Evolutionary conservation across 2,113 vertebrate species (phyloP).

Genomic region (Catharus fuscescens): DNA sequence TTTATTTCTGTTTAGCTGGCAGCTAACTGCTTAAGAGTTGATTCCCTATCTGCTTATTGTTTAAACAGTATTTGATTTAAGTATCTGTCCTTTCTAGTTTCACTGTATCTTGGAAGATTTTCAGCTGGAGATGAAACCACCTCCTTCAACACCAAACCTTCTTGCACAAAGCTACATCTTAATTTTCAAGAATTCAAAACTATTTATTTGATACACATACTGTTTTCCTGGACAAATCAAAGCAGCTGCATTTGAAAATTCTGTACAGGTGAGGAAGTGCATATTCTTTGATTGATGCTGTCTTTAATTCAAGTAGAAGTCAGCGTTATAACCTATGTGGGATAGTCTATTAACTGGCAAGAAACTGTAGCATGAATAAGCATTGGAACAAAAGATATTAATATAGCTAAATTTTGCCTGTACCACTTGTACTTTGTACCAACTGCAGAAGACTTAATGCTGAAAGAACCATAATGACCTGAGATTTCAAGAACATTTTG

Average conservation of each 20-base stretch:
- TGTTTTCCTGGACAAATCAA: not conserved
- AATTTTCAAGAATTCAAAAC: not conserved
- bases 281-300: not conserved
- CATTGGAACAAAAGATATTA: not conserved
- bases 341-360: not conserved
- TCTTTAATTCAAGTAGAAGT: not conserved
- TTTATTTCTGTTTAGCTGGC: not conserved
- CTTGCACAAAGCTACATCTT: not conserved
- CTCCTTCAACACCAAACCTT: not conserved
- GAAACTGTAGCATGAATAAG: not conserved
- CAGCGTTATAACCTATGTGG: not conserved
- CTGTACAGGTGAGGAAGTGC: not conserved
- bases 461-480: not conserved
- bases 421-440: not conserved
- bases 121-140: not conserved
- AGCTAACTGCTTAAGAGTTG: not conserved
- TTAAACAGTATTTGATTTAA: not conserved
- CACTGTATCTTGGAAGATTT: not conserved
- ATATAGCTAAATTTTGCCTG: not conserved
- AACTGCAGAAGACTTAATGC: not conserved
- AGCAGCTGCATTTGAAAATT: not conserved
- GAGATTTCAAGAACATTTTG: slow-evolving; percentile 34
- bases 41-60: not conserved
- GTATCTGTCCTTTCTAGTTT: not conserved
- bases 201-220: not conserved